Evolutionary conservation across 2,888 invertebrate genomes (phyloP).

Genomic region (Plebejus anna): DNA sequence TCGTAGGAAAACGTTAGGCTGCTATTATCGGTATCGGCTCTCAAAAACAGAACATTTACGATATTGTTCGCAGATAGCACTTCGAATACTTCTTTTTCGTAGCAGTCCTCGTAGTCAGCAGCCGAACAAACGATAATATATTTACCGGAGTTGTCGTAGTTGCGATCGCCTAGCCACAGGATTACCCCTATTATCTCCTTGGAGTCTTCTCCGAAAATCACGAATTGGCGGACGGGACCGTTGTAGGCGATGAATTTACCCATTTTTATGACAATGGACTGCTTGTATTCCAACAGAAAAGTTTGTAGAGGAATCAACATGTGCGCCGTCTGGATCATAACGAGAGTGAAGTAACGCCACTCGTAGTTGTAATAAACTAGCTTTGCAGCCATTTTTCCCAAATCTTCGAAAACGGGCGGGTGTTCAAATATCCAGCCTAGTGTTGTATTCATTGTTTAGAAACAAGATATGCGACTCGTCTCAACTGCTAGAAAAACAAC

Average conservation of each 20-base stretch:
- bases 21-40: slow-evolving; percentile 38
- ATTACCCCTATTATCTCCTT: slow-evolving; percentile 46
- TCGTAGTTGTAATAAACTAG: slow-evolving; percentile 57
- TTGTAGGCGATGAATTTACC: slow-evolving; percentile 43
- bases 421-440: slow-evolving; percentile 35
- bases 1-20: slow-evolving; percentile 45
- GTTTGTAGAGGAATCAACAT: slow-evolving; percentile 44
- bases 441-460: not conserved
- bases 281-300: slow-evolving; percentile 49
- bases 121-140: slow-evolving; percentile 51
- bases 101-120: slow-evolving; percentile 43
- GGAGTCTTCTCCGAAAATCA: slow-evolving; percentile 49
- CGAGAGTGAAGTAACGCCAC: slow-evolving; percentile 54
- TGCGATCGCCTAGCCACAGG: slow-evolving; percentile 43
- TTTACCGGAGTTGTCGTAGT: slow-evolving; percentile 52
- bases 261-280: slow-evolving; percentile 46
- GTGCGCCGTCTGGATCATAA: slow-evolving; percentile 46
- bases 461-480: not conserved
- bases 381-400: slow-evolving; percentile 52
- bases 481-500: not conserved
- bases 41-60: slow-evolving; percentile 50
- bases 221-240: slow-evolving; percentile 45
- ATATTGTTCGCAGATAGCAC: slow-evolving; percentile 43
- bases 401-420: slow-evolving; percentile 39
- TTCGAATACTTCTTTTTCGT: slow-evolving; percentile 47